Evolutionary conservation across 2,888 invertebrate species (phyloP).

Genomic region (Himalopsyche japonica): DNA sequence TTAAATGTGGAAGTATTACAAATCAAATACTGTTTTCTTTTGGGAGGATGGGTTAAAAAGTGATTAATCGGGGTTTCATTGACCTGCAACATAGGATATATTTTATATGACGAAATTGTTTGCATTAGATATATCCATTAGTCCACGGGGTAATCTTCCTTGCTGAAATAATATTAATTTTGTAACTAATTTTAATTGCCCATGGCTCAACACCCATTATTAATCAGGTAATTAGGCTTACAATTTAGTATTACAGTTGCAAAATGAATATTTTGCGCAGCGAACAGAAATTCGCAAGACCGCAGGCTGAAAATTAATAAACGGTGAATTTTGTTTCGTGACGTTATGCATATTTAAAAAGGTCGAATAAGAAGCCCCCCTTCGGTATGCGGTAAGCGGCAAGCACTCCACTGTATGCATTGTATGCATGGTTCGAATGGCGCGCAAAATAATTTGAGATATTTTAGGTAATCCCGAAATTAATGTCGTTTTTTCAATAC

Average conservation of each 20-base stretch:
- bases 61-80: too few relatives aligned
- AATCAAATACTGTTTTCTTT: too few relatives aligned
- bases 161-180: neutral
- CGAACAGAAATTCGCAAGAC: neutral
- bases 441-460: neutral
- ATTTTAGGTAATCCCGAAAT: too few relatives aligned
- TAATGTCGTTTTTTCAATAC: too few relatives aligned
- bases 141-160: neutral
- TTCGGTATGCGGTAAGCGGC: neutral
- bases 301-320: neutral
- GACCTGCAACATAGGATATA: too few relatives aligned
- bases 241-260: neutral
- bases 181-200: neutral
- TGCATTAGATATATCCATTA: too few relatives aligned
- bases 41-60: too few relatives aligned
- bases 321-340: neutral
- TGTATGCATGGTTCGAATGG: neutral
- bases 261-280: neutral
- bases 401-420: neutral
- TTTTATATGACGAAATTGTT: too few relatives aligned
- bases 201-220: neutral
- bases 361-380: neutral
- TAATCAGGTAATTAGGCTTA: neutral
- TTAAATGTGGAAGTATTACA: too few relatives aligned
- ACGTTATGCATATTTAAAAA: neutral